Evolutionary conservation across 2,797 vertebrate species (phyloP), one percentile per base, ranked within the genome.

Genomic region (Bufotes viridis): DNA sequence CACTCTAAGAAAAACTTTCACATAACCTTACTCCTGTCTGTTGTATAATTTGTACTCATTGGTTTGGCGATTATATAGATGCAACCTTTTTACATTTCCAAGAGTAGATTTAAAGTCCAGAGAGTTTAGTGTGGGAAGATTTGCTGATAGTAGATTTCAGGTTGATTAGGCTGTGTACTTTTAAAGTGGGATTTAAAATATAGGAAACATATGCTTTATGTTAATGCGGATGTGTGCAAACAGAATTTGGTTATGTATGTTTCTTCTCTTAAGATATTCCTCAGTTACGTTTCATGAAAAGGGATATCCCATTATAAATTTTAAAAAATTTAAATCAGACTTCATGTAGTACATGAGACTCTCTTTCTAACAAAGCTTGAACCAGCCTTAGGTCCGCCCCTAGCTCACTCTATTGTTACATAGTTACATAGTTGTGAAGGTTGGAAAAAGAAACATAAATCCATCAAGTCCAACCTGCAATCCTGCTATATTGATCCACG

Each of bases 1-100:
- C 78, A 82, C 60, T 82, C 34, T 65, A 82, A 86, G 51, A 86
- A 82, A 82, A 86, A 78, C 79, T 86, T 89, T 89, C 88, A 82
- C 88, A 89, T 89, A 86, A 89, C 88, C 88, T 89, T 80, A 86
- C 72, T 86, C 34, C 55, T 81, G 81, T 81, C 79, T 89, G 78
- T 86, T 89, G 78, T 85, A 78, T 65, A 78, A 89, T 82, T 85
- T 89, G 69, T 76, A 65, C 69, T 76, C 65, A 81, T 67, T 76
- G 57, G 49, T 78, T 89, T 89, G 88, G 87, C 81, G 51, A 75
- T 82, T 87, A 87, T 42, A 34, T 75, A 49, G 79, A 82, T 82
- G 79, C 15, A 9, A 51, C 74, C 60, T 87, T 87, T 76, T 82
- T 63, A 82, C 34, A 61, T 87, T 81, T 87, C 69, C 80, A 87